phyloP scores from a whole-genome alignment of 35 echinoderm and acorn worm genomes.

The Anneissia japonica region DNA sequence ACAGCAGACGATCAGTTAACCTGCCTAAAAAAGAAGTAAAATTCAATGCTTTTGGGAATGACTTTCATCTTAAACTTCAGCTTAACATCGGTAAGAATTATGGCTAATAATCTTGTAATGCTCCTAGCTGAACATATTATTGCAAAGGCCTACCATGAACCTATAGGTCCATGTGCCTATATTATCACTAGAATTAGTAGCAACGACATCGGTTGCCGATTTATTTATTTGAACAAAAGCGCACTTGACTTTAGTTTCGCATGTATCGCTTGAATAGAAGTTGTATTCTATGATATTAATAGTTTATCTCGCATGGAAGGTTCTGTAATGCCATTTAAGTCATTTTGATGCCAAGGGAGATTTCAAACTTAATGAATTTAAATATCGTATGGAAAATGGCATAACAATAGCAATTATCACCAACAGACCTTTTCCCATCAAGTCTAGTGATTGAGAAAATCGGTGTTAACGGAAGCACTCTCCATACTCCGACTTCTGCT shows the following conservation, averaged over 20 bases:
- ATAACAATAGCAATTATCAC: too few species aligned
- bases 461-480: neutral
- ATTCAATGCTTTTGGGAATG: neutral
- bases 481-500: neutral
- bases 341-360: too few species aligned
- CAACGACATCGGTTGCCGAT: neutral
- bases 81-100: neutral
- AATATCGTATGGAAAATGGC: too few species aligned
- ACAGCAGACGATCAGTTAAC: neutral
- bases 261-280: neutral
- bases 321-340: neutral
- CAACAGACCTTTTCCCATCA: neutral
- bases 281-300: neutral
- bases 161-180: too few species aligned
- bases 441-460: neutral
- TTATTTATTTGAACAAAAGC: neutral
- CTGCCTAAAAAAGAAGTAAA: neutral
- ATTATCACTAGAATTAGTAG: neutral
- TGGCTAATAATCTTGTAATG: too few species aligned
- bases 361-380: neutral
- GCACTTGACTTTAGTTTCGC: neutral
- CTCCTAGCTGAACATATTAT: too few species aligned
- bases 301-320: neutral
- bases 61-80: neutral
- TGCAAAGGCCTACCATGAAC: too few species aligned